These are phyloP conservation scores for Phorcus lineatus DNA, from an alignment of 2,888 invertebrate species.

Conservation along the genomic window DNA sequence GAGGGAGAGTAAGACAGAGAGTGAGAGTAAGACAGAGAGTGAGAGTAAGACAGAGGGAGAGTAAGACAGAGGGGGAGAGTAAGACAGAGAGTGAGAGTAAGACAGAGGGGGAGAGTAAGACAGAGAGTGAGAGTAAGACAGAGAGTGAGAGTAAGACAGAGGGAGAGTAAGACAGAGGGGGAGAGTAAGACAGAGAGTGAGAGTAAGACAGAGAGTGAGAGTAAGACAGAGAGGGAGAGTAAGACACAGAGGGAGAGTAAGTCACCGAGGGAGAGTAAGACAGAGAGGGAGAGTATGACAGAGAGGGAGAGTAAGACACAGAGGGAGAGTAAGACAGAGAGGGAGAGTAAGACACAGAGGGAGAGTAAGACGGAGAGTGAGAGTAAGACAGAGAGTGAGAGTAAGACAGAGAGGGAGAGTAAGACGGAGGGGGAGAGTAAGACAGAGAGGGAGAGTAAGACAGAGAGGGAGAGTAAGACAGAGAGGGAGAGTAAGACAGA, in stretches of 20 bases:
- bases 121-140: too few species aligned
- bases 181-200: too few species aligned
- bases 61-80: background rate
- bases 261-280: too few species aligned
- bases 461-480: background rate
- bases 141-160: too few species aligned
- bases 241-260: too few species aligned
- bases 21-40: background rate
- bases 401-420: background rate
- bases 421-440: background rate
- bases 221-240: too few species aligned
- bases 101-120: background rate
- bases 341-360: background rate
- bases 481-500: background rate
- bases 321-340: too few species aligned
- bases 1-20: background rate
- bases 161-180: too few species aligned
- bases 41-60: conserved; percentile 7
- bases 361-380: background rate
- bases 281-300: too few species aligned
- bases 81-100: background rate
- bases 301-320: too few species aligned
- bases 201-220: too few species aligned
- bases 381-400: background rate
- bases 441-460: background rate